Evolutionary conservation across 2,113 vertebrate genomes (phyloP).

Genomic region (Myodes glareolus): DNA sequence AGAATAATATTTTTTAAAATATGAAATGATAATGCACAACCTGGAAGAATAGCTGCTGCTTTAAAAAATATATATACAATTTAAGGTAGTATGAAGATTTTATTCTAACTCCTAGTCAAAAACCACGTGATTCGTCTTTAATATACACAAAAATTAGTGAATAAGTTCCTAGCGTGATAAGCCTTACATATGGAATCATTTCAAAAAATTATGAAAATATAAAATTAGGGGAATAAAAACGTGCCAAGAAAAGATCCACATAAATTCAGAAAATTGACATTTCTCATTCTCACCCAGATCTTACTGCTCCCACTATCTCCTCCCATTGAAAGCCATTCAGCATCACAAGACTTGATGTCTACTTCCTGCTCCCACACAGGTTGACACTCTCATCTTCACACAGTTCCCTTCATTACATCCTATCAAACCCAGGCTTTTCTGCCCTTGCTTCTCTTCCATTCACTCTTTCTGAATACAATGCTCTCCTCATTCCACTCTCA

Average conservation of each 20-base stretch:
- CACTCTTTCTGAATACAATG: constrained; percentile 19
- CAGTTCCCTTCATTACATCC: neutral
- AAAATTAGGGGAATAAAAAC: constrained; percentile 64
- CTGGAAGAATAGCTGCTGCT: neutral
- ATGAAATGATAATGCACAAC: neutral
- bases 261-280: constrained; percentile 67
- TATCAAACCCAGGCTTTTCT: neutral
- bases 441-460: constrained; percentile 23
- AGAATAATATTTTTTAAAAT: constrained; percentile 34
- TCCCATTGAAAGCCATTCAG: neutral
- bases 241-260: constrained; percentile 66
- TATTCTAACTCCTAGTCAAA: constrained; percentile 49
- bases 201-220: constrained; percentile 67
- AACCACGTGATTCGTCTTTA: constrained; percentile 53
- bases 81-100: constrained; percentile 57
- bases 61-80: neutral
- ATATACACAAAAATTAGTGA: constrained; percentile 71
- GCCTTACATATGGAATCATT: constrained; percentile 66
- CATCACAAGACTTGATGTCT: neutral
- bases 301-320: neutral
- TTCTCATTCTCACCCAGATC: constrained; percentile 64
- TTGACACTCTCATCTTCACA: neutral
- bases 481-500: neutral
- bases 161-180: constrained; percentile 67
- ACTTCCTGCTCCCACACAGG: neutral